These are phyloP conservation scores for Perodicticus potto DNA, from an alignment of 2,797 vertebrate genomes.

Conservation along the genomic window DNA sequence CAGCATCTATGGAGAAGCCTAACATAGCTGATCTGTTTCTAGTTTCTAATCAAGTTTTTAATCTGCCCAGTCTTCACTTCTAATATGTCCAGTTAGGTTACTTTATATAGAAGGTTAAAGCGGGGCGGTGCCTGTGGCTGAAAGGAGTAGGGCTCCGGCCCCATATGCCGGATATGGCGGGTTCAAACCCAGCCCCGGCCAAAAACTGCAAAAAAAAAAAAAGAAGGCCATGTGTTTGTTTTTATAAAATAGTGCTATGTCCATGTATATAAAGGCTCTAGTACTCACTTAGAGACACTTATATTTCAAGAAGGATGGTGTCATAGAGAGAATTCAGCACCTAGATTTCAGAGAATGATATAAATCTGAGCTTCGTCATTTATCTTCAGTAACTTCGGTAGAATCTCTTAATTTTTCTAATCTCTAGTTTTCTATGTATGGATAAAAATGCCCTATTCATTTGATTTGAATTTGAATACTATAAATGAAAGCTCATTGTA, in stretches of 20 bases:
- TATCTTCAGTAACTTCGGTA: not conserved
- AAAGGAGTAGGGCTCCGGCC: no score
- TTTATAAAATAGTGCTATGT: not conserved
- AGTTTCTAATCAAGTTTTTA: not conserved
- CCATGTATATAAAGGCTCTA: not conserved
- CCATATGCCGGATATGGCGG: no score
- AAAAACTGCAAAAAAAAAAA: no score
- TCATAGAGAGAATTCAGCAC: not conserved
- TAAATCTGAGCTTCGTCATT: not conserved
- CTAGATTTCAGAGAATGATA: not conserved
- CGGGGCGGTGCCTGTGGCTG: no score
- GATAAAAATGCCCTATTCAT: not conserved
- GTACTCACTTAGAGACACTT: not conserved
- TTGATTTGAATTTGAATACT: not conserved
- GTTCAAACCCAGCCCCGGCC: no score
- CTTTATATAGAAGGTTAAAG: not conserved
- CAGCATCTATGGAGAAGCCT: not conserved
- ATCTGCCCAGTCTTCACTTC: not conserved
- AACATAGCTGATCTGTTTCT: not conserved
- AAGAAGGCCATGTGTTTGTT: not conserved
- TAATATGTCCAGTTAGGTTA: not conserved
- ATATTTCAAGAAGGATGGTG: not conserved
- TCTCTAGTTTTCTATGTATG: not conserved
- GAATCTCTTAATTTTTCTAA: not conserved
- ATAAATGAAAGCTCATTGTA: not conserved